Base-by-base conservation (phyloP, 2,113 vertebrate genomes). In the Solenodon paradoxus region DNA sequence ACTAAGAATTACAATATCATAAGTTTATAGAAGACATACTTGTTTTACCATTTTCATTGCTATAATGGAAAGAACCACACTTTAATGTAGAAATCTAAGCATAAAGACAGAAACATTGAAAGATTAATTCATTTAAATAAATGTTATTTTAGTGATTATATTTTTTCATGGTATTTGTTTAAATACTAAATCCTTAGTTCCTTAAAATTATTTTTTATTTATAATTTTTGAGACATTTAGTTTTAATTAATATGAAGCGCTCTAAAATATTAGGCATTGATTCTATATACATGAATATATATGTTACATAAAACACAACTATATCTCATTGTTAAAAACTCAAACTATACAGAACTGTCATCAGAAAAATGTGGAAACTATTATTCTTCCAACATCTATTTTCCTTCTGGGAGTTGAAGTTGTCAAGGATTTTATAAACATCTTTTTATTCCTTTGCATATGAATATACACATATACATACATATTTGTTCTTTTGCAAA, bases 61-160 rank as follows among this genome's bases (percentile, higher is more conserved):
- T 92, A 63, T 38, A 90, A 49, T 71, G 47, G 16, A 47, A 71
- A n/a, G n/a, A n/a, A n/a, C n/a, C 3, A 42, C 15, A 55, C 6
- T n/a, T 79, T 38, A 1, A 11, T 85, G 15, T 16, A 77, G 53
- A 85, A 78, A 71, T 82, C 7, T 55, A 77, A 30, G 7, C 1
- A 19, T 64, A 38, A 90, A 87, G 22, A 55, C 40, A 84, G 9
- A 86, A 63, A 63, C 80, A 63, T 57, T 47, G 80, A 9, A 68
- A 90, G 16, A 69, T 30, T 79, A 74, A 87, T 87, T 95, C 32
- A 79, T 57, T 92, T 94, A 77, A 80, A 83, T 63, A 45, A 85
- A 38, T 74, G 28, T 49, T 71, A 81, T 63, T 78, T 88, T 55
- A 71, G 7, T 68, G 28, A 30, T 71, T 75, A 49, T 83, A 81